Conservation (phyloP, 1,140 invertebrate genomes). For the Cherax quadricarinatus region DNA sequence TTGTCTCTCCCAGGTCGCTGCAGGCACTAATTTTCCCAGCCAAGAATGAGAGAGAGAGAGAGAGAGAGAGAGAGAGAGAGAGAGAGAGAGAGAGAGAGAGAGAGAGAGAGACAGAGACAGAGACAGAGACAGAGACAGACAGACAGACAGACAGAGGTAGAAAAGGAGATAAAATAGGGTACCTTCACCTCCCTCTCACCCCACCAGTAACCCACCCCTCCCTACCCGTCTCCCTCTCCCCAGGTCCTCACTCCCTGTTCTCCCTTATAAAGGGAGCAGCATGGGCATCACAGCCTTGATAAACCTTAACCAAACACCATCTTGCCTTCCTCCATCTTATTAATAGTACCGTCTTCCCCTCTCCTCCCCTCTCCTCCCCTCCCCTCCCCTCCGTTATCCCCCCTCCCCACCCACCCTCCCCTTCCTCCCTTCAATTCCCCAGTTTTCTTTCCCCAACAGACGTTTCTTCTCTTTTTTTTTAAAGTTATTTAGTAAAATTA, state of each 20-base stretch:
- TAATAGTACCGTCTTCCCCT: neutral
- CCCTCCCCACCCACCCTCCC: neutral
- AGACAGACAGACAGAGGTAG: no score
- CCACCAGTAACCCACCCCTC: neutral
- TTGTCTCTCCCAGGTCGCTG: conserved; percentile 32
- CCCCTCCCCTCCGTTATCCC: neutral
- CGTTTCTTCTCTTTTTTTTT: no score
- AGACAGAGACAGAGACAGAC: no score
- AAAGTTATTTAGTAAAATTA: no score
- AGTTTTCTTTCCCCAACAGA: no score
- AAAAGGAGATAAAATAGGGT: neutral
- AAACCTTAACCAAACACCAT: conserved; percentile 24
- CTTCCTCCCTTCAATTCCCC: neutral
- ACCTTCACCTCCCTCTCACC: neutral
- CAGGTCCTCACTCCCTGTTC: neutral
- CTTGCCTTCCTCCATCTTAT: conserved; percentile 16
- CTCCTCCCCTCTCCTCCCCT: neutral
- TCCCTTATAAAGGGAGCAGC: neutral
- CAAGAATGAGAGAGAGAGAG: no score
- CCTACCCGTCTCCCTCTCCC: neutral
- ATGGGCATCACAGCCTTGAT: conserved; percentile 10
- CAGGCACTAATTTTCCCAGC: conserved; percentile 34
- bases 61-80: no score
- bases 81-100: no score
- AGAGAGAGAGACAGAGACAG: no score